phyloP scores from a whole-genome alignment of 2,113 vertebrate genomes.

The Psilopogon haemacephalus region DNA sequence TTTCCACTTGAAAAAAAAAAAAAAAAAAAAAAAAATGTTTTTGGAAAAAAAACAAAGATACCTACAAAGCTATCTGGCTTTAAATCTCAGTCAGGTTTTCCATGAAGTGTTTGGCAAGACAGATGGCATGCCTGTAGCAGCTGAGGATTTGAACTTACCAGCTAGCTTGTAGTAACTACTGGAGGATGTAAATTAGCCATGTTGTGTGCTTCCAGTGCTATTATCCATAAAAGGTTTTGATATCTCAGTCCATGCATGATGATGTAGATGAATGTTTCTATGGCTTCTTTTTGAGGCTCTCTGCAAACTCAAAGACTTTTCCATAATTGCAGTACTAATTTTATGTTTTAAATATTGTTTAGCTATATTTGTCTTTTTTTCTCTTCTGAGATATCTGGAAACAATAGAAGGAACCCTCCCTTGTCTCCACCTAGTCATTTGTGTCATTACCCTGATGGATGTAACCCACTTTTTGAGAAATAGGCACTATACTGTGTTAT shows the following conservation, averaged over 20 bases:
- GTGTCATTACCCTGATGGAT: slow-evolving; percentile 44
- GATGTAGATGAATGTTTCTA: neutral
- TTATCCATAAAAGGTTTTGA: neutral
- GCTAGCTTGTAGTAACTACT: neutral
- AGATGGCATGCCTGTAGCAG: neutral
- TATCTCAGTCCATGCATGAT: neutral
- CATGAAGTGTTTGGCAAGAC: neutral
- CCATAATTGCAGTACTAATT: neutral
- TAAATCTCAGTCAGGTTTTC: neutral
- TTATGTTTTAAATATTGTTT: slow-evolving; percentile 5
- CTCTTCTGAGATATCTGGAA: neutral
- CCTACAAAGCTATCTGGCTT: neutral
- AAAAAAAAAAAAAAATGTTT: neutral
- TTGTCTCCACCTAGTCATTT: slow-evolving; percentile 36
- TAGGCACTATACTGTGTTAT: slow-evolving; percentile 33
- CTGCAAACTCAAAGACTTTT: neutral
- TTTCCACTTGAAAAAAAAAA: neutral
- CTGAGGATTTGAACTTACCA: neutral
- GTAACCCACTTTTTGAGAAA: slow-evolving; percentile 55
- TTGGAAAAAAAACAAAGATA: neutral
- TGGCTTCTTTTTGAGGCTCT: neutral
- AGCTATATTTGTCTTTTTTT: neutral
- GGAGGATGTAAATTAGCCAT: neutral
- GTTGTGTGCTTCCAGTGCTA: neutral
- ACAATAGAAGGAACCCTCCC: slow-evolving; percentile 29